Evolutionary conservation across 2,113 vertebrate genomes (phyloP).

Genomic region (Otocyon megalotis): DNA sequence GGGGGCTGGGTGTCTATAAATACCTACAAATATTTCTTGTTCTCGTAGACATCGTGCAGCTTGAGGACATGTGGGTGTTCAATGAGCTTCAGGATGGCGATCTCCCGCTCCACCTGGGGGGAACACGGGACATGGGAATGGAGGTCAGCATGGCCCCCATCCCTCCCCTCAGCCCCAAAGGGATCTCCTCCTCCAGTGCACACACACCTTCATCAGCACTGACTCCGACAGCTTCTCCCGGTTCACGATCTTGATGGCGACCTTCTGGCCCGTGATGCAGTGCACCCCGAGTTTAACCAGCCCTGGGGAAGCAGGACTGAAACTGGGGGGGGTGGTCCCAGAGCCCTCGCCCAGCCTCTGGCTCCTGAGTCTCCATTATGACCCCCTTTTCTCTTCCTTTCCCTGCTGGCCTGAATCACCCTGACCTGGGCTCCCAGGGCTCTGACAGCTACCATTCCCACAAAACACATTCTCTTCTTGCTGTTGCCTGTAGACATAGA

Average conservation of each 20-base stretch:
- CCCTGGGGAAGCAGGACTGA: constrained; percentile 82
- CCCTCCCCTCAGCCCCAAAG: not conserved
- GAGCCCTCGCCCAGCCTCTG: constrained; percentile 83
- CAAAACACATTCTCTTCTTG: not conserved
- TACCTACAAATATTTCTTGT: constrained; percentile 98
- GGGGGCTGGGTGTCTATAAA: constrained; percentile 81
- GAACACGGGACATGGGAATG: rapidly evolving
- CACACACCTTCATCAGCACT: constrained; percentile 94
- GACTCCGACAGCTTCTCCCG: constrained; percentile 96
- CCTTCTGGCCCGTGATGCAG: constrained; percentile 96
- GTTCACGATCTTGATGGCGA: constrained; percentile 97
- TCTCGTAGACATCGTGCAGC: constrained; percentile 97
- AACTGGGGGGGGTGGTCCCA: constrained; percentile 57
- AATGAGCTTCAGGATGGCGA: constrained; percentile 96
- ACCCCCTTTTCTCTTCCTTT: constrained; percentile 40
- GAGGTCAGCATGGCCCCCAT: not conserved
- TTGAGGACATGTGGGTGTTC: constrained; percentile 97
- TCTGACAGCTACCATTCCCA: rapidly evolving
- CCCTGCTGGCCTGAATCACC: not conserved
- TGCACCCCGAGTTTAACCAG: constrained; percentile 95
- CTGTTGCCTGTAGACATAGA: not conserved
- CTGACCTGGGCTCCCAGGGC: not conserved
- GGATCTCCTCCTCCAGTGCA: rapidly evolving
- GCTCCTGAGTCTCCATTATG: constrained; percentile 60
- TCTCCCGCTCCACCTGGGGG: constrained; percentile 94